Base-by-base conservation (phyloP, 2,113 vertebrate genomes). In the Porphyrio hochstetteri region DNA sequence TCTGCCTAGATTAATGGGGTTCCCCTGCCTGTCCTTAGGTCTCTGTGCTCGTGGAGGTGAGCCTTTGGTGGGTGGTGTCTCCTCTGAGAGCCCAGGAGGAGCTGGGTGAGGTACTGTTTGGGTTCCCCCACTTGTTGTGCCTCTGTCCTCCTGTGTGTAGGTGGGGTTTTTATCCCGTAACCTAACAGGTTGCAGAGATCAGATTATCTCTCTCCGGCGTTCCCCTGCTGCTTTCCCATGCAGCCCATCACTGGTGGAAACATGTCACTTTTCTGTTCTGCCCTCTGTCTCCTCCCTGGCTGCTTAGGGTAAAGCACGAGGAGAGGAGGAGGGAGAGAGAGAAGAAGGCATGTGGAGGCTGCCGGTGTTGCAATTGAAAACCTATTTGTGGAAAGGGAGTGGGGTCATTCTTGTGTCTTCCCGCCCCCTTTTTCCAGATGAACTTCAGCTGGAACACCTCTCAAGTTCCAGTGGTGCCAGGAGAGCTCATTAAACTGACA, bases 231-330 rank as follows among this genome's bases (percentile, higher is more conserved):
- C 50, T 59, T 57, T 28, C 53, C 7, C 1, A 3, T 25, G 1
- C 38, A 60, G 33, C 64, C 42, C 29, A 3, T 59, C 46, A 8
- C 50, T 44, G 35, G 16, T 36, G 56, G 72, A 67, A 92, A 56
- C 1, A 4, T 1, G 0, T 31, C 4, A 19, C 21, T 59, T 68
- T 65, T 59, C 15, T 10, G 0, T 71, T 59, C 50, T 63, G n/a
- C 56, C 59, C 44, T 11, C 28, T 64, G 60, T 57, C 40, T 94
- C 13, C 53, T 83, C 56, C 46, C 53, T 70, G 74, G 21, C 4
- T 18, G 35, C 1, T 48, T 38, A 46, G 70, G 77, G 42, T 38
- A 33, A 56, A 85, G 69, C 53, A 35, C 3, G 36, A 86, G 60
- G 60, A 65, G 76, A 81, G 50, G 75, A 63, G 83, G 80, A 69